Percentiles rank a stretch among this genome's conserved stretches.
Conservation (phyloP, 2,888 invertebrate genomes). For the Phrixothrix hirtus region DNA sequence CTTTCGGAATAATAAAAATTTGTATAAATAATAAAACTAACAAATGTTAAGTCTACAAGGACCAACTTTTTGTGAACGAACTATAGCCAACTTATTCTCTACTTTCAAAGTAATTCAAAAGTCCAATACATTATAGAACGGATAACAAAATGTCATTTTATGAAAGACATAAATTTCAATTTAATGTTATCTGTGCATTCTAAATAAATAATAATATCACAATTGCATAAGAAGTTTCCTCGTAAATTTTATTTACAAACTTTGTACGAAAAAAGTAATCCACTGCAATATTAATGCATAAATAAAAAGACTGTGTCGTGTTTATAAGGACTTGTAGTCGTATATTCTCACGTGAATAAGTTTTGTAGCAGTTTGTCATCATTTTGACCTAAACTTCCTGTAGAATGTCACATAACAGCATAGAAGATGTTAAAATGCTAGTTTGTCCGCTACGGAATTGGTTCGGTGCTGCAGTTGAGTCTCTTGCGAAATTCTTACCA, state of each 20-base stretch:
- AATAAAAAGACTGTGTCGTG: slow-evolving; percentile 1
- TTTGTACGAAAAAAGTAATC: too few relatives aligned
- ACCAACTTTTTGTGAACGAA: too few relatives aligned
- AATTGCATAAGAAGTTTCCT: neutral
- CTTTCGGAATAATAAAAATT: too few relatives aligned
- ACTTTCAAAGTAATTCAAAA: too few relatives aligned
- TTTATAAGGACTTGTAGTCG: slow-evolving; percentile 11
- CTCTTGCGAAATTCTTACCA: slow-evolving; percentile 17
- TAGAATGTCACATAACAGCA: slow-evolving; percentile 12
- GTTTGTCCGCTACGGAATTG: slow-evolving; percentile 20
- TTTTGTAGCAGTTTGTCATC: slow-evolving; percentile 16
- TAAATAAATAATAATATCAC: too few relatives aligned
- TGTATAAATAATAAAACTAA: too few relatives aligned
- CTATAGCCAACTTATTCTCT: too few relatives aligned
- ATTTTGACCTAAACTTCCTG: slow-evolving; percentile 18
- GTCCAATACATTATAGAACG: too few relatives aligned
- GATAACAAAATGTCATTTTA: too few relatives aligned
- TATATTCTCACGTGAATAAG: slow-evolving; percentile 11
- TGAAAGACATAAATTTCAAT: too few relatives aligned
- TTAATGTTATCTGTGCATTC: too few relatives aligned
- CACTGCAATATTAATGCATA: slow-evolving; percentile 1
- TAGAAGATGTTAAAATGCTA: slow-evolving; percentile 12
- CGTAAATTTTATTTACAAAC: neutral
- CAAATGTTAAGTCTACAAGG: too few relatives aligned
- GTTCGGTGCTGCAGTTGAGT: slow-evolving; percentile 18